phyloP scores from a whole-genome alignment of 2,888 invertebrate genomes.

The Ochropleura plecta region DNA sequence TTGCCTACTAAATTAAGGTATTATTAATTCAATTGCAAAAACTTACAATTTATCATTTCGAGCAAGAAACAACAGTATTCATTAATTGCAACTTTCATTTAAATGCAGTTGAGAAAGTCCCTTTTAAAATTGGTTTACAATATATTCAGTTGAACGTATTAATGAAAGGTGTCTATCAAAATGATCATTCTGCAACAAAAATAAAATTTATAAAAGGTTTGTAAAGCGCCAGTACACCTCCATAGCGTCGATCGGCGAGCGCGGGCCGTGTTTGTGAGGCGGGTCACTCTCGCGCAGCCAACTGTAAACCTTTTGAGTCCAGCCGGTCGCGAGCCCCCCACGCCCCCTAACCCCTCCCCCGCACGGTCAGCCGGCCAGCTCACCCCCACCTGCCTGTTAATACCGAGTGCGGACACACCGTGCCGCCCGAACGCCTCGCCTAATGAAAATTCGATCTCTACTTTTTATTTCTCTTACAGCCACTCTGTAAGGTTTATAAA shows the following conservation, averaged over 20 bases:
- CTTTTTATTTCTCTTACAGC: slow-evolving; percentile 79
- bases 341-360: slow-evolving; percentile 54
- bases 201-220: slow-evolving; percentile 73
- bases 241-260: slow-evolving; percentile 80
- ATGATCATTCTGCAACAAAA: slow-evolving; percentile 68
- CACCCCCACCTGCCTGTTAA: slow-evolving; percentile 76
- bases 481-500: slow-evolving; percentile 74
- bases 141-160: slow-evolving; percentile 53
- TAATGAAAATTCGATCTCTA: slow-evolving; percentile 89
- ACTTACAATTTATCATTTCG: background rate
- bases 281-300: slow-evolving; percentile 90
- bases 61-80: background rate
- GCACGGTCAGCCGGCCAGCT: slow-evolving; percentile 35
- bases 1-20: background rate
- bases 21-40: background rate
- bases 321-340: slow-evolving; percentile 82
- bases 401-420: slow-evolving; percentile 83
- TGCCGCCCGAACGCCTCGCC: slow-evolving; percentile 89
- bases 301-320: slow-evolving; percentile 90
- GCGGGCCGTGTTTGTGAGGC: slow-evolving; percentile 87
- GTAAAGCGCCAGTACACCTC: slow-evolving; percentile 78
- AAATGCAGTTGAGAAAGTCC: slow-evolving; percentile 15
- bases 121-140: slow-evolving; percentile 39
- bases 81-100: background rate
- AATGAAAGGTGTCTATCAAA: slow-evolving; percentile 59